phyloP scores from a whole-genome alignment of 2,113 vertebrate genomes.

The Hystrix brachyura region DNA sequence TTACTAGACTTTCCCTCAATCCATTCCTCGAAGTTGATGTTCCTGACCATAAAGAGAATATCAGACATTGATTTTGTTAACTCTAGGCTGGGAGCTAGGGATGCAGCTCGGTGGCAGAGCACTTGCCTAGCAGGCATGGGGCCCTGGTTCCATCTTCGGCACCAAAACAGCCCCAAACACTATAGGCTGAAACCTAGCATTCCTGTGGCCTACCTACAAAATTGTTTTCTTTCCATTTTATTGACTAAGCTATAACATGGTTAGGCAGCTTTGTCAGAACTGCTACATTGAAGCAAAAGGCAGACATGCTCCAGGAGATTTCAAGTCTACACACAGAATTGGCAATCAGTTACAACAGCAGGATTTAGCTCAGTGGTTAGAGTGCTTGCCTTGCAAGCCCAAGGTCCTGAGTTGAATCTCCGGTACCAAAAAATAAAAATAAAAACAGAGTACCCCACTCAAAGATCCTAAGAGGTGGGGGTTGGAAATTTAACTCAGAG shows the following conservation, averaged over 20 bases:
- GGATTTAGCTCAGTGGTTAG: too few relatives aligned
- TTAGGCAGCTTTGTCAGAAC: slow-evolving; percentile 7
- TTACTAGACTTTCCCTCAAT: background rate
- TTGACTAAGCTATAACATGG: background rate
- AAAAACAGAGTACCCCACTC: background rate
- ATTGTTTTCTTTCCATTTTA: background rate
- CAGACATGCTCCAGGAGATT: background rate
- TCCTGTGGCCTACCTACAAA: background rate
- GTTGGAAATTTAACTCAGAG: too few relatives aligned
- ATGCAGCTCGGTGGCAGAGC: background rate
- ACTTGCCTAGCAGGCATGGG: background rate
- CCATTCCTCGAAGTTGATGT: background rate
- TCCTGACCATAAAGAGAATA: background rate
- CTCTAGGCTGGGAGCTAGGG: background rate
- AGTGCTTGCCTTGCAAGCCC: too few relatives aligned
- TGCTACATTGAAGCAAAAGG: background rate
- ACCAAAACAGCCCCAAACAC: background rate
- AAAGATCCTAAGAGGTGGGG: background rate
- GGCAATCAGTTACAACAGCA: background rate
- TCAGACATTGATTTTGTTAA: slow-evolving; percentile 13
- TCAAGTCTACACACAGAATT: background rate
- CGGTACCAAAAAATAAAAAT: too few relatives aligned
- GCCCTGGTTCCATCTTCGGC: background rate
- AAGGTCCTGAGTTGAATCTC: too few relatives aligned
- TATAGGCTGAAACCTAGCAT: background rate